Evolutionary conservation across 1,140 invertebrate species (phyloP).

Genomic region (Micrasema longulum): DNA sequence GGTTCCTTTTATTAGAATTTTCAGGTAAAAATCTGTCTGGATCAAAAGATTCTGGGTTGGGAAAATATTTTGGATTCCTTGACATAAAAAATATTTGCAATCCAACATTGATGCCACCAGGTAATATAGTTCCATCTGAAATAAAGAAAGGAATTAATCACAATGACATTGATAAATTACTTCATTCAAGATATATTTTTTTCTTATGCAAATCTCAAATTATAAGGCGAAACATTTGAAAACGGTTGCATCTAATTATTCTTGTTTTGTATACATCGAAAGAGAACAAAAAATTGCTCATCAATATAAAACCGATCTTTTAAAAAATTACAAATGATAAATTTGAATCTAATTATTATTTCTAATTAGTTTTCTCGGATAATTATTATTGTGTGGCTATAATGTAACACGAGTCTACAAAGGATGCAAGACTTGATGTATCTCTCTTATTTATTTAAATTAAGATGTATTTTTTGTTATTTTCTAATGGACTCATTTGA

Average conservation of each 20-base stretch:
- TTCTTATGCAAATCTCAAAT: neutral
- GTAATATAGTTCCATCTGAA: constrained; percentile 61
- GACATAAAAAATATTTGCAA: constrained; percentile 70
- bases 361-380: too few relatives aligned
- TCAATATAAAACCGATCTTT: neutral
- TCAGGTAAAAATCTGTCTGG: constrained; percentile 75
- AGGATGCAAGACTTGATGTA: too few relatives aligned
- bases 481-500: too few relatives aligned
- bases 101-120: constrained; percentile 65
- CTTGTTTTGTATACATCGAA: neutral
- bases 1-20: constrained; percentile 64
- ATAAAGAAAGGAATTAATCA: constrained; percentile 7
- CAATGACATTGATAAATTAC: neutral
- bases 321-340: neutral
- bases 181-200: neutral
- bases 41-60: constrained; percentile 76
- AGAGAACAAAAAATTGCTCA: neutral
- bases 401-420: too few relatives aligned
- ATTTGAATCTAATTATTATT: too few relatives aligned
- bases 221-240: neutral
- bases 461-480: too few relatives aligned
- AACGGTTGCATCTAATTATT: neutral
- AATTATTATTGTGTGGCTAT: too few relatives aligned
- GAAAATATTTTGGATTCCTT: constrained; percentile 70
- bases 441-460: too few relatives aligned